These are phyloP conservation scores for Halictus quadricinctus DNA, from an alignment of 2,888 invertebrate genomes.

Conservation along the genomic window DNA sequence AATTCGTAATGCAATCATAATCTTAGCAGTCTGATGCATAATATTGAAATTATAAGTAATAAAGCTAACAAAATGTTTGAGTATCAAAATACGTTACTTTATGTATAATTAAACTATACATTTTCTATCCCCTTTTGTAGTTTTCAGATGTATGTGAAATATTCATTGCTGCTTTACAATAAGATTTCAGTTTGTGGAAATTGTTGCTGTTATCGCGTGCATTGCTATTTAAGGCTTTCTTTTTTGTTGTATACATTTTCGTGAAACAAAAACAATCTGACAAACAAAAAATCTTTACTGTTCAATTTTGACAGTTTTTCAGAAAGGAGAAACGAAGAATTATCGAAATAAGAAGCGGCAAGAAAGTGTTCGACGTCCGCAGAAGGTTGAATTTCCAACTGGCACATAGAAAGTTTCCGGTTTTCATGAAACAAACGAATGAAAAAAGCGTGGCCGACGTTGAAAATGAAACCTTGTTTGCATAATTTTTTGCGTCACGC, in stretches of 20 bases:
- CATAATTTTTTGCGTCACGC: conserved; percentile 40
- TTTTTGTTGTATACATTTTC: neutral
- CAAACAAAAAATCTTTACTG: neutral
- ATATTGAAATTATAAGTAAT: too few species aligned
- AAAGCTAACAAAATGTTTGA: too few species aligned
- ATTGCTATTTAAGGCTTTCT: too few species aligned
- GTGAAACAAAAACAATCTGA: neutral
- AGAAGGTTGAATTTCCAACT: conserved; percentile 14
- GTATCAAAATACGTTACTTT: too few species aligned
- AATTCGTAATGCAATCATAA: too few species aligned
- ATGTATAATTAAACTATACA: too few species aligned
- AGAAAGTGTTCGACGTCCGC: conserved; percentile 27
- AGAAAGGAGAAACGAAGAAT: conserved; percentile 6
- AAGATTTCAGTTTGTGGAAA: too few species aligned
- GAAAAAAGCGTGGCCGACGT: conserved; percentile 53
- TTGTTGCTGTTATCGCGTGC: too few species aligned
- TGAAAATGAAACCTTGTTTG: conserved; percentile 51
- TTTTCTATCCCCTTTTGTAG: too few species aligned
- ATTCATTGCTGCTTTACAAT: too few species aligned
- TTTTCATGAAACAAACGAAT: conserved; percentile 60
- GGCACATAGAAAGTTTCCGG: conserved; percentile 65
- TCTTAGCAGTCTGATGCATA: too few species aligned
- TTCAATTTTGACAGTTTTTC: neutral
- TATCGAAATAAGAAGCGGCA: conserved; percentile 1
- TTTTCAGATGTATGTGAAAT: too few species aligned